These are phyloP conservation scores for Spheniscus humboldti DNA, from an alignment of 2,797 vertebrate species.

Conservation along the genomic window DNA sequence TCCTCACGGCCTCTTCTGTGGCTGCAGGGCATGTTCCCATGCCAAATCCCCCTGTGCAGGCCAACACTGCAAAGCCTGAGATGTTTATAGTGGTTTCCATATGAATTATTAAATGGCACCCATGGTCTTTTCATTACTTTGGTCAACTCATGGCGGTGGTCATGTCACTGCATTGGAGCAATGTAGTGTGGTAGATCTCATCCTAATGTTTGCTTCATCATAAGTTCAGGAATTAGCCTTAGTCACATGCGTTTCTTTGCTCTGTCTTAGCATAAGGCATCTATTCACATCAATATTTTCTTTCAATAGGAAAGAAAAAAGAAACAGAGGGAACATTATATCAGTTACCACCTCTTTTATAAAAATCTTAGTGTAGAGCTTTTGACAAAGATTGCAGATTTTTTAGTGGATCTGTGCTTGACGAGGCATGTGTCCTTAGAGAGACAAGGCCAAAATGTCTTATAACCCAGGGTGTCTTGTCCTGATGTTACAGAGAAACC, in stretches of 20 bases:
- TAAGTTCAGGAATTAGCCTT: not conserved
- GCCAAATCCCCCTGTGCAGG: not conserved
- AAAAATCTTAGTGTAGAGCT: not conserved
- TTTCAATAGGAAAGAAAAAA: not conserved
- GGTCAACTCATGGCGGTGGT: not conserved
- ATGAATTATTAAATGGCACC: not conserved
- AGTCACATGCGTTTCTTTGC: not conserved
- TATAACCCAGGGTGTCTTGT: not conserved
- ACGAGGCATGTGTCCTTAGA: not conserved
- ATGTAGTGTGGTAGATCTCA: not conserved
- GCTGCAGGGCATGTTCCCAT: not conserved
- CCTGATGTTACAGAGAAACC: not conserved
- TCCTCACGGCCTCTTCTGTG: not conserved
- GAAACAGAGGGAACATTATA: not conserved
- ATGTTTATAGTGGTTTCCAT: not conserved
- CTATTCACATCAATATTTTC: not conserved
- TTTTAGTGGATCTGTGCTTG: not conserved
- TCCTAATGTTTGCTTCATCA: not conserved
- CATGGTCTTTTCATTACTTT: not conserved
- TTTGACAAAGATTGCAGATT: not conserved
- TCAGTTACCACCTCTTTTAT: not conserved
- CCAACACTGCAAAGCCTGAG: not conserved
- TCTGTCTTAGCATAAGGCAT: not conserved
- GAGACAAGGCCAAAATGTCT: not conserved
- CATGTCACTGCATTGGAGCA: not conserved